Percentiles rank a stretch among this genome's conserved stretches.
Conservation (phyloP, 2,888 invertebrate species). For the Dexiosoma caninum region DNA sequence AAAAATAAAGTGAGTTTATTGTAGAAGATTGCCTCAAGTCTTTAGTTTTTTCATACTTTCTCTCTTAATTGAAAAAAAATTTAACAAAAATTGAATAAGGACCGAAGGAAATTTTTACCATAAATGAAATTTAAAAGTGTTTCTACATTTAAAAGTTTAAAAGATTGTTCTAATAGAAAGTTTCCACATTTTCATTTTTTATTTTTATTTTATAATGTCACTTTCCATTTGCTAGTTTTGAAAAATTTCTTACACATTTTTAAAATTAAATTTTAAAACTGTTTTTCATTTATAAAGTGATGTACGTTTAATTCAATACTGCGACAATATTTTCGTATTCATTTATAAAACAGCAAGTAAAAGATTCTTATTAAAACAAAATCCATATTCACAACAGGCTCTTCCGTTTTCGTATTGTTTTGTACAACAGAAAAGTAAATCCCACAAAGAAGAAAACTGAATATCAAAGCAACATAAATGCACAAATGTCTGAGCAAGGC, state of each 20-base stretch:
- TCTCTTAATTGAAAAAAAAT: no score
- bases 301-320: background rate
- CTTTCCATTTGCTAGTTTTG: background rate
- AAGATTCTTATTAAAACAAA: slow-evolving; percentile 3
- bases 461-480: no score
- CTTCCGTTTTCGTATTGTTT: background rate
- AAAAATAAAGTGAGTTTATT: background rate
- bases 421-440: background rate
- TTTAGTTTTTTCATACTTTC: background rate
- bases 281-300: background rate
- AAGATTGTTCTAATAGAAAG: no score
- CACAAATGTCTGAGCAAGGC: background rate
- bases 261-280: background rate
- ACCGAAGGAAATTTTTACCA: no score
- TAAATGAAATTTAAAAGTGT: no score
- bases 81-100: no score
- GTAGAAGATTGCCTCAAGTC: background rate
- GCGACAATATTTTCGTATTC: background rate
- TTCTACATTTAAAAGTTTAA: no score
- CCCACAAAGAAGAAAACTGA: background rate
- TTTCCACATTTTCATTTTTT: no score
- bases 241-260: background rate
- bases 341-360: slow-evolving; percentile 1
- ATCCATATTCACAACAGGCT: background rate
- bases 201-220: no score